Base-by-base conservation (phyloP, 1,140 invertebrate genomes). In the Zaprionus gabonicus region DNA sequence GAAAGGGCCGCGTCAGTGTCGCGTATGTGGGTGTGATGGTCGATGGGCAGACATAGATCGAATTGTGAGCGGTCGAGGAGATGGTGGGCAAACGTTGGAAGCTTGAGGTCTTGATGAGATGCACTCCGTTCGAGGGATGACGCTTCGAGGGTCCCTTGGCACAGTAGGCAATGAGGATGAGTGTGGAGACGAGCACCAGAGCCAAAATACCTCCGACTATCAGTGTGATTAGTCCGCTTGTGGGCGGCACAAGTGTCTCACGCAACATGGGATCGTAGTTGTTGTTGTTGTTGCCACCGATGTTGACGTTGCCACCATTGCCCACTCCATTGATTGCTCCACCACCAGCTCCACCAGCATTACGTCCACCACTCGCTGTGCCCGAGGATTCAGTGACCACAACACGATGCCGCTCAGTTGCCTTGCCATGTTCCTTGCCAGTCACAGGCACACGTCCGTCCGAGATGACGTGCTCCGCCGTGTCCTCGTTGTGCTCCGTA, bases 151-250 rank as follows among this genome's bases (percentile, higher is more conserved):
- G 88, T 15, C 92, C 91, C 67, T 92, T 92, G 51, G 92, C 91
- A 71, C 92, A 93, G 63, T 93, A 93, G 25, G 92, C 91, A 13
- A 93, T 92, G 41, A 91, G 66, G 6, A 93, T 91, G 49, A 93
- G 79, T 0, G 90, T 88, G 17, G 81, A 76, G 2, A 93, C 92
- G 9, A 93, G 70, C 36, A 93, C 73, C 62, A 93, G 20, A 1
- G 92, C 92, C 63, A 93, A 66, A 6, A 92, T 85, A 0, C 87
- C 85, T 3, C 92, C 92, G 15, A 93, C 84, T 31, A 93, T 88
- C 1, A 93, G 59, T 6, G 92, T 92, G 4, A 93, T 82, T 4
- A 92, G 51, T 3, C 91, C 92, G 23, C 85, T 91, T 0, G 86
- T 78, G 4, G 91, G 91, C 0, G 87, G 91, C 23, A 87, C 87